Percentiles rank a stretch among this genome's conserved stretches.
Evolutionary conservation across 2,888 invertebrate species (phyloP).

Genomic region (Polyommatus iphigenia): DNA sequence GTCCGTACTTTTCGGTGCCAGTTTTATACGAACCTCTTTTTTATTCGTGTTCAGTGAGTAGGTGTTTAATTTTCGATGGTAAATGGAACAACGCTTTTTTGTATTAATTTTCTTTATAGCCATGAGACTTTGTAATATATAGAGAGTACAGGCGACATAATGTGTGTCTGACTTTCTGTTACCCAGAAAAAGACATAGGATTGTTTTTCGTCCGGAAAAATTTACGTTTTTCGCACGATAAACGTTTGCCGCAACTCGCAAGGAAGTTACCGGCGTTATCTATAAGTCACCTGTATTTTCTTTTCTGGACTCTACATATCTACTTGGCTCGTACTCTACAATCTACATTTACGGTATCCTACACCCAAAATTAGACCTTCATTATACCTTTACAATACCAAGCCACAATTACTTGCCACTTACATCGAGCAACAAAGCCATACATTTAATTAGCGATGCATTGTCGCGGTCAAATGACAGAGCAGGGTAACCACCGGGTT

Average conservation of each 20-base stretch:
- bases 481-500: conserved; percentile 25
- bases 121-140: background rate
- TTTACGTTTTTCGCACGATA: no score
- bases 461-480: conserved; percentile 41
- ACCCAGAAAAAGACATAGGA: no score
- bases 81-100: background rate
- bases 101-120: background rate
- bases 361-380: conserved; percentile 14
- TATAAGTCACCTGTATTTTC: no score
- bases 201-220: no score
- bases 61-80: conserved; percentile 16
- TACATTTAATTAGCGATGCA: conserved; percentile 28
- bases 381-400: background rate
- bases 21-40: background rate
- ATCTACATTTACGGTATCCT: background rate
- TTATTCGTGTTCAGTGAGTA: background rate
- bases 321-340: background rate
- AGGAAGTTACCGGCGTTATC: no score
- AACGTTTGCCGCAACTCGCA: no score
- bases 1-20: conserved; percentile 12
- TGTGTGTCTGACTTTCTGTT: no score
- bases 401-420: conserved; percentile 17
- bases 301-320: no score
- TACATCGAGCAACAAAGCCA: conserved; percentile 9
- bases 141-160: no score